Conservation (phyloP, 2,888 invertebrate species). For the Apamea epomidion region DNA sequence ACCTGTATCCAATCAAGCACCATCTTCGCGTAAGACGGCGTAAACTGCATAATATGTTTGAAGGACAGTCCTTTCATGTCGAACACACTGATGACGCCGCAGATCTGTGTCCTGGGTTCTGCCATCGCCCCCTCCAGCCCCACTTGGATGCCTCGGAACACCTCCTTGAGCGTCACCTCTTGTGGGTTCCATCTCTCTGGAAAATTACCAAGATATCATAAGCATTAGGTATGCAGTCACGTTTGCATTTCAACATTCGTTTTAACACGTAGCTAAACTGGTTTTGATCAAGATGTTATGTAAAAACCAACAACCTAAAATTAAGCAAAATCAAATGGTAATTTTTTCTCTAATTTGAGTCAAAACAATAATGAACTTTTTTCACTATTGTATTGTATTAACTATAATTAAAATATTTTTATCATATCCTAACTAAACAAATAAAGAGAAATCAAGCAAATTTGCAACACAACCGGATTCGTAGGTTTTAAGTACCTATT, state of each 20-base stretch:
- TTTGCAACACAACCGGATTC: neutral
- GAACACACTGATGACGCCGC: constrained; percentile 93
- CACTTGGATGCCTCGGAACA: constrained; percentile 93
- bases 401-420: neutral
- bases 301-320: constrained; percentile 11
- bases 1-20: constrained; percentile 94
- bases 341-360: constrained; percentile 2
- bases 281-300: constrained; percentile 19
- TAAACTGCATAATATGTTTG: constrained; percentile 94
- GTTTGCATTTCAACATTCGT: constrained; percentile 3
- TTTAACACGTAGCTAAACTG: constrained; percentile 3
- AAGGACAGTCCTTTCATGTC: constrained; percentile 94
- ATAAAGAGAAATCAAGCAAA: neutral
- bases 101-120: constrained; percentile 95
- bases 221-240: neutral
- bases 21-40: constrained; percentile 94
- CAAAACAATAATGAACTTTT: neutral
- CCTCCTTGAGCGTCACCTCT: constrained; percentile 91
- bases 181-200: constrained; percentile 94
- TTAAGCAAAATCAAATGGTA: neutral
- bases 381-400: no score
- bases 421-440: neutral
- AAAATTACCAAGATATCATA: constrained; percentile 60
- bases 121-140: constrained; percentile 93
- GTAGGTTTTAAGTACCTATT: neutral